phyloP scores from a whole-genome alignment of 2,113 vertebrate genomes.

The Pseudopodoces humilis region DNA sequence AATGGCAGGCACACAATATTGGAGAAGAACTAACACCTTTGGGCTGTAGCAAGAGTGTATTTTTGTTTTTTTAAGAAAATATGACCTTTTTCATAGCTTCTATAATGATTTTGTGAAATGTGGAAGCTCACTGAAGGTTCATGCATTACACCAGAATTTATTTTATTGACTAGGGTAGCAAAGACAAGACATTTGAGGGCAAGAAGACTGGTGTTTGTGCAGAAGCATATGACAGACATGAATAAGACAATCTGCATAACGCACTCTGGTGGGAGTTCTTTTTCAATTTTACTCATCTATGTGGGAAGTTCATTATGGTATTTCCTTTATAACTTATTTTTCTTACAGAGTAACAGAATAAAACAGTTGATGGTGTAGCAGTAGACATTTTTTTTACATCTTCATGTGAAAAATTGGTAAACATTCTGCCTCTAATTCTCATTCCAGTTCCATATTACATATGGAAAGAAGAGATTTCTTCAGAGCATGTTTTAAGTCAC shows the following conservation, averaged over 20 bases:
- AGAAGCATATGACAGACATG: not conserved
- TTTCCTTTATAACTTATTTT: not conserved
- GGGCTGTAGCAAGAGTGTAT: not conserved
- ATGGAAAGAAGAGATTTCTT: not conserved
- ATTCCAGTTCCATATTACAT: not conserved
- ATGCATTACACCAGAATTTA: not conserved
- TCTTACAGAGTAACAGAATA: not conserved
- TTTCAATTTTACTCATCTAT: not conserved
- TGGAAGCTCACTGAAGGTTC: not conserved
- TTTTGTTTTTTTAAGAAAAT: not conserved
- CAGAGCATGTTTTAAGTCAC: not conserved
- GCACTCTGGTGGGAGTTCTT: not conserved
- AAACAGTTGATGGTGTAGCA: not conserved
- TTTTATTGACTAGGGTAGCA: not conserved
- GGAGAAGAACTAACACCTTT: not conserved
- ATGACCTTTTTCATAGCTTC: not conserved
- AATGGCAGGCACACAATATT: not conserved
- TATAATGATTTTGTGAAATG: not conserved
- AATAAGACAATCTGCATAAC: not conserved
- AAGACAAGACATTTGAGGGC: not conserved
- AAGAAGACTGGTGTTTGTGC: not conserved
- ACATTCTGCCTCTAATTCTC: not conserved
- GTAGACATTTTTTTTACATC: not conserved
- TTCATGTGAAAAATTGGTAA: not conserved
- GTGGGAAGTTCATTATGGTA: not conserved